These are phyloP conservation scores for Drosophila truncata DNA, from an alignment of 1,140 invertebrate genomes.

Conservation along the genomic window DNA sequence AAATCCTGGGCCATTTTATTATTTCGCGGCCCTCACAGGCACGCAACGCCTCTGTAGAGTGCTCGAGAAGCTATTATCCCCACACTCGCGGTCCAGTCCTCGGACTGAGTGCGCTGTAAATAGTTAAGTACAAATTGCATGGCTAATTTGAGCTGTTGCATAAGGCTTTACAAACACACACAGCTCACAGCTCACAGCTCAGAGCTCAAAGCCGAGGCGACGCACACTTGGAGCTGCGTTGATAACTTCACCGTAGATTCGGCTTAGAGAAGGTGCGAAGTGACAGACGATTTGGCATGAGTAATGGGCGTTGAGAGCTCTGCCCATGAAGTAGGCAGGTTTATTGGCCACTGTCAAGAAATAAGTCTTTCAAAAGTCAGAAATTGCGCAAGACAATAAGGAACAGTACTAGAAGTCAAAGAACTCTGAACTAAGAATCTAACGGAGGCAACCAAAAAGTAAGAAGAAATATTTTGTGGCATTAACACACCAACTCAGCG, in stretches of 20 bases:
- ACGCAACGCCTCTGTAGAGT: conserved; percentile 55
- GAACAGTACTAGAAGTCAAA: conserved; percentile 18
- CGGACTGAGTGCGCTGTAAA: conserved; percentile 50
- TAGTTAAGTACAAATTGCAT: conserved; percentile 81
- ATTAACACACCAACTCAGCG: not conserved
- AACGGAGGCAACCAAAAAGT: not conserved
- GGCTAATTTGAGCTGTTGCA: conserved; percentile 80
- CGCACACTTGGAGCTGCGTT: conserved; percentile 22
- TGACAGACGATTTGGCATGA: conserved; percentile 48
- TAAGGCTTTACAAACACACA: conserved; percentile 44
- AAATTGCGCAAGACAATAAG: conserved; percentile 23
- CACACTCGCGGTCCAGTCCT: conserved; percentile 5
- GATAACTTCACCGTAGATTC: conserved; percentile 36
- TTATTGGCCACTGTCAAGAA: conserved; percentile 51
- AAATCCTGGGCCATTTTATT: conserved; percentile 73
- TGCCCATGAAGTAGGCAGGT: conserved; percentile 48
- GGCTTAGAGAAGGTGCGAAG: conserved; percentile 48
- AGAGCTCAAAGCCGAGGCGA: conserved; percentile 2
- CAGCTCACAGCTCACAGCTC: conserved; percentile 7
- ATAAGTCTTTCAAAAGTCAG: conserved; percentile 34
- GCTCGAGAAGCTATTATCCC: conserved; percentile 35
- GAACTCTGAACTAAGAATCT: conserved; percentile 14
- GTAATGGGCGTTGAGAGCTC: conserved; percentile 50
- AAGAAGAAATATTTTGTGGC: conserved; percentile 8
- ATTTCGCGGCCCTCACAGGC: conserved; percentile 44